phyloP scores from a whole-genome alignment of 2,113 vertebrate genomes.

The Colinus virginianus region DNA sequence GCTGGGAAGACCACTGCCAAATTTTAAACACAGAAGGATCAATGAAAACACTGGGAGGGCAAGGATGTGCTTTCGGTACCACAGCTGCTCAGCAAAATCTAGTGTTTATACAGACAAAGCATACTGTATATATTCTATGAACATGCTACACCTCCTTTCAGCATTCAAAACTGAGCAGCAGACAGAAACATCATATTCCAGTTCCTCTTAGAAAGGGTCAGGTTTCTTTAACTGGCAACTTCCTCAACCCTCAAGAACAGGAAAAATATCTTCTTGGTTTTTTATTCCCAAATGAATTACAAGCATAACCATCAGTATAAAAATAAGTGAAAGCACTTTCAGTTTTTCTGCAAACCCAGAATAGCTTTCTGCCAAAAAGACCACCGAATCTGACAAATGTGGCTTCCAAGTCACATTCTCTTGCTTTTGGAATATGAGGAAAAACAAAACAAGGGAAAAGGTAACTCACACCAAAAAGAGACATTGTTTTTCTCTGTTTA shows the following conservation, averaged over 20 bases:
- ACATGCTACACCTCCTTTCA: background rate
- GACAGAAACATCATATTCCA: background rate
- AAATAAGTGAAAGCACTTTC: background rate
- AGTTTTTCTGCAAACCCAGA: background rate
- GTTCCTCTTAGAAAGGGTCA: background rate
- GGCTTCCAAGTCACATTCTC: background rate
- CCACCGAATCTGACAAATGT: background rate
- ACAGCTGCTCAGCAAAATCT: background rate
- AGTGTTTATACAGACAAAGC: background rate
- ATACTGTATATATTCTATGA: background rate
- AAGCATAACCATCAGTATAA: conserved; percentile 12
- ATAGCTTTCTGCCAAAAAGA: background rate
- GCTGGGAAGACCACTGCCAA: background rate
- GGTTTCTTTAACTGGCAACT: background rate
- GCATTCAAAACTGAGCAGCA: background rate
- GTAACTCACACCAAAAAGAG: background rate
- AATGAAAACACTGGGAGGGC: background rate
- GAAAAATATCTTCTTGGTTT: background rate
- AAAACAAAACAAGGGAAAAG: background rate
- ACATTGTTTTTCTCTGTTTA: conserved; percentile 50
- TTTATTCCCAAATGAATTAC: background rate
- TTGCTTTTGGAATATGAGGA: background rate
- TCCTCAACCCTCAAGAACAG: background rate
- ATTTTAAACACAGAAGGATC: background rate
- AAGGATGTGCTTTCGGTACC: background rate